These are phyloP conservation scores for Cichladusa arquata DNA, from an alignment of 2,113 vertebrate species.

Conservation along the genomic window DNA sequence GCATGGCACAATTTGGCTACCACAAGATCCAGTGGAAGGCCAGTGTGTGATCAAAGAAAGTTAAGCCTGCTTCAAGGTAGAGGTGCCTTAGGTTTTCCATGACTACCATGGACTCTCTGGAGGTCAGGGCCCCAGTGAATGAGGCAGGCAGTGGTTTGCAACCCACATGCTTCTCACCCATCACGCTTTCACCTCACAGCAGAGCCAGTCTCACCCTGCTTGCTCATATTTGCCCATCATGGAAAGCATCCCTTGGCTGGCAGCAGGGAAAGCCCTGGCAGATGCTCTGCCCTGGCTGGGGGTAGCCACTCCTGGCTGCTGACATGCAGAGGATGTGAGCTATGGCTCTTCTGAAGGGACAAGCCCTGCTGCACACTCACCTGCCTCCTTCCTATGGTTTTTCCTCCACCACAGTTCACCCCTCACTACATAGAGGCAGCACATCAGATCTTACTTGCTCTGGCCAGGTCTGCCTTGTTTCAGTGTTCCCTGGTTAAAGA, in stretches of 20 bases:
- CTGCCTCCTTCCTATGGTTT: background rate
- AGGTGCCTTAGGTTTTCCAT: background rate
- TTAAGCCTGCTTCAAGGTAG: background rate
- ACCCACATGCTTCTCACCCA: rapidly evolving
- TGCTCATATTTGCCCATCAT: background rate
- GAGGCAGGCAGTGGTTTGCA: background rate
- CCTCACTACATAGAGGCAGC: background rate
- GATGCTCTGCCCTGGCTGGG: background rate
- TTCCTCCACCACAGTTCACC: background rate
- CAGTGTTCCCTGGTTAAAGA: background rate
- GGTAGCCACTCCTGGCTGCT: background rate
- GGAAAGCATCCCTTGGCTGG: background rate
- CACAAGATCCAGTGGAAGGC: background rate
- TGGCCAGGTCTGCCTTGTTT: background rate
- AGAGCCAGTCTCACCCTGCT: background rate
- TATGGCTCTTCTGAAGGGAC: background rate
- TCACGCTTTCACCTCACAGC: background rate
- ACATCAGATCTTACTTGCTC: background rate
- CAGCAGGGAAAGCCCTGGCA: background rate
- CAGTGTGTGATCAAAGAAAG: background rate
- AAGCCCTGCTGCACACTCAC: background rate
- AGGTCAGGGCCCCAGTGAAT: background rate
- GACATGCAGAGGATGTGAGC: rapidly evolving
- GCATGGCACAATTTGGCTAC: background rate
- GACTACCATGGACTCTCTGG: rapidly evolving